Evolutionary conservation across 2,113 vertebrate genomes (phyloP).

Genomic region (Mormyrus iriodes): DNA sequence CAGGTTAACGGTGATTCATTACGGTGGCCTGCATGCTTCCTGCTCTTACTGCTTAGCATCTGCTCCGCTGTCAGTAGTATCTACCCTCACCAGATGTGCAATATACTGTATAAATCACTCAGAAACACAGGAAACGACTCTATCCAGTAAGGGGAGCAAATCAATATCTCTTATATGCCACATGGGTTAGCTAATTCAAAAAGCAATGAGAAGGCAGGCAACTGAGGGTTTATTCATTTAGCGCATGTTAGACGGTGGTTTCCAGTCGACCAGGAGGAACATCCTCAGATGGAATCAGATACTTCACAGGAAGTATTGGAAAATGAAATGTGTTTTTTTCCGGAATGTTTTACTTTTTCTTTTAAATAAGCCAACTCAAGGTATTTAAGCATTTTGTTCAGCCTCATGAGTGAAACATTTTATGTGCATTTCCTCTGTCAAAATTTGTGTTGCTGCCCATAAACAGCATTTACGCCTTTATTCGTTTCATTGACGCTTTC

Average conservation of each 20-base stretch:
- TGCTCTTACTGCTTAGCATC: slow-evolving; percentile 9
- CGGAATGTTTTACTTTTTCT: background rate
- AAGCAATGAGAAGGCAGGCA: background rate
- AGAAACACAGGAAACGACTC: background rate
- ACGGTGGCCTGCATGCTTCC: slow-evolving; percentile 11
- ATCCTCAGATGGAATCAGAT: background rate
- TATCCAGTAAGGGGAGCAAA: background rate
- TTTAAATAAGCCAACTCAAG: background rate
- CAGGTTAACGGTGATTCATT: slow-evolving; percentile 21
- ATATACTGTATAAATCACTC: background rate
- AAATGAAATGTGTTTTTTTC: background rate
- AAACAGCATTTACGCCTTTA: background rate
- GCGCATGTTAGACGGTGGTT: background rate
- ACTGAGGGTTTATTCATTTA: background rate
- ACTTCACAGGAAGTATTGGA: background rate
- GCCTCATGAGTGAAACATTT: background rate
- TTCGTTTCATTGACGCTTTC: background rate
- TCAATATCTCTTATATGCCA: slow-evolving; percentile 6
- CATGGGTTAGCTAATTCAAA: slow-evolving; percentile 8
- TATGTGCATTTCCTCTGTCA: background rate
- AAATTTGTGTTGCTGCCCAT: background rate
- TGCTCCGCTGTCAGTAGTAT: background rate
- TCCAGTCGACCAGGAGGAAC: background rate
- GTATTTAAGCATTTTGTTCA: background rate
- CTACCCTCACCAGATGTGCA: background rate